Evolutionary conservation across 2,113 vertebrate species (phyloP).

Genomic region (Malurus cyaneus): DNA sequence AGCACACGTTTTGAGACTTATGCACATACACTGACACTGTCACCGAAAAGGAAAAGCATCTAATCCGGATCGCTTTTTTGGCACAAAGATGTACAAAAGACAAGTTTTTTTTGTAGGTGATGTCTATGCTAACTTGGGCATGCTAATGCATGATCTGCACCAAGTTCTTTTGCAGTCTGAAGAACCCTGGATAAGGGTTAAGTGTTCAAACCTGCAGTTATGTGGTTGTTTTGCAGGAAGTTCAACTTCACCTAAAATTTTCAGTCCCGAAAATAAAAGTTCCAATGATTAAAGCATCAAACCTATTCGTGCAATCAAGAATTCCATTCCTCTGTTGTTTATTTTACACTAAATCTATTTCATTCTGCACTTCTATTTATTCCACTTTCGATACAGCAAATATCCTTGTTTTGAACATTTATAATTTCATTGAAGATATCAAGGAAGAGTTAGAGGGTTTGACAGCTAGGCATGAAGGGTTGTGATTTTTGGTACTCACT

Average conservation of each 20-base stretch:
- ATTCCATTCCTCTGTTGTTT: not conserved
- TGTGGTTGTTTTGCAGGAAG: not conserved
- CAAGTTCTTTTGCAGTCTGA: not conserved
- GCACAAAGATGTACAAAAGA: not conserved
- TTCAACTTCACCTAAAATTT: not conserved
- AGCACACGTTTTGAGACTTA: not conserved
- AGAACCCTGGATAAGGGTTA: not conserved
- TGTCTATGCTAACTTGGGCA: not conserved
- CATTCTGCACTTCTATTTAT: not conserved
- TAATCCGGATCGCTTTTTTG: not conserved
- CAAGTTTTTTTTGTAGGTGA: not conserved
- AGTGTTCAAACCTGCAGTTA: not conserved
- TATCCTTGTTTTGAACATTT: not conserved
- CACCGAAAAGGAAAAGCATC: not conserved
- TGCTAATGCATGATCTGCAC: not conserved
- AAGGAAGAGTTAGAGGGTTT: not conserved
- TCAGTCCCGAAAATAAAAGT: not conserved
- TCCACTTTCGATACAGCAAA: not conserved
- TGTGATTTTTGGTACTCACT: not conserved
- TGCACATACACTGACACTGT: not conserved
- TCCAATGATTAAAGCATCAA: constrained; percentile 12
- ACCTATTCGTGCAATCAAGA: not conserved
- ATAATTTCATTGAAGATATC: not conserved
- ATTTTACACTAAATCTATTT: constrained; percentile 10
- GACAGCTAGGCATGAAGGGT: not conserved